Base-by-base conservation (phyloP, 2,113 vertebrate genomes). In the Sterna hirundo region DNA sequence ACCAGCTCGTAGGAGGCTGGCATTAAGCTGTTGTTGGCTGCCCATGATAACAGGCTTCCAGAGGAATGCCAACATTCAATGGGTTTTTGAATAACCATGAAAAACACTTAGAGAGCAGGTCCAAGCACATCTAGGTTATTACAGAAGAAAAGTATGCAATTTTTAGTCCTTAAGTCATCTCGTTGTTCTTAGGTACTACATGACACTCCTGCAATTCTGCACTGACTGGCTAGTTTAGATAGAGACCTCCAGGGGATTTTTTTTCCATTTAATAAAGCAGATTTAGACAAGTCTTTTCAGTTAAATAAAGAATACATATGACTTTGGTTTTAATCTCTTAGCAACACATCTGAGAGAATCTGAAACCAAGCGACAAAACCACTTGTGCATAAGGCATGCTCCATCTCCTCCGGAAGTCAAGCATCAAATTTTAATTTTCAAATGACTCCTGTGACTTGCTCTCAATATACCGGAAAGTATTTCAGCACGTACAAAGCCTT, bases 371-470 rank as follows among this genome's bases (percentile, higher is more conserved):
- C 87, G 46, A 30, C 61, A 38, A 44, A 91, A 19, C 51, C 74
- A 68, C 51, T 81, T 66, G 62, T 10, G 42, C 42, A 2, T 6
- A 5, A 83, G 75, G 21, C 49, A 25, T 4, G 3, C 52, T 84
- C 68, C 60, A 52, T 58, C 64, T 87, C 93, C 65, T 82, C 80
- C 11, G 7, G 88, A 94, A 71, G 72, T 25, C 11, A 38, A 19
- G 93, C 55, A 83, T 75, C 64, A 68, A 61, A 61, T 54, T 70
- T 88, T 58, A 55, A 74, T 86, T 92, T 80, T 68, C 77, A 84
- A 57, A 46, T 30, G 0, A 55, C 36, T 75, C 51, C 21, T 40
- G 21, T 6, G 51, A 66, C 22, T 8, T 66, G 60, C 23, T 78
- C n/a, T 94, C 42, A 46, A 70, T 2, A 30, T 1, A 61, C 4